Conservation (phyloP, 2,888 invertebrate species). For the Smittia sp. region DNA sequence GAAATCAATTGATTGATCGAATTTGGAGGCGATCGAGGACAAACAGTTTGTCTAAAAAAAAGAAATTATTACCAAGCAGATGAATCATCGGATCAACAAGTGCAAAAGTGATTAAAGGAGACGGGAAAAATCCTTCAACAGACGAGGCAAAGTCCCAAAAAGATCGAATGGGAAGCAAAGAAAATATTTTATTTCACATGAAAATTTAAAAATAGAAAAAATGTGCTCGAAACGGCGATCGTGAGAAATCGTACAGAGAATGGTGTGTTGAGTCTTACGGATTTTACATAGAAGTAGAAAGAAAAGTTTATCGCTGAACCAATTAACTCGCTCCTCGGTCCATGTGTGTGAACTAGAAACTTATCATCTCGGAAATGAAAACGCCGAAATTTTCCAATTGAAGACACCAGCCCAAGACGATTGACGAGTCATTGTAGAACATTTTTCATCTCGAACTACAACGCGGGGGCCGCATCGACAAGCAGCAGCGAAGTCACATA, state of each 20-base stretch:
- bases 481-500: not conserved
- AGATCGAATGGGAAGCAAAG: constrained; percentile 10
- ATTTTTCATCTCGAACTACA: constrained; percentile 2
- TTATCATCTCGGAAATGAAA: not conserved
- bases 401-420: constrained; percentile 10
- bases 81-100: constrained; percentile 21
- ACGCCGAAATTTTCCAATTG: constrained; percentile 7
- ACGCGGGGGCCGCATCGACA: constrained; percentile 7
- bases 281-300: constrained; percentile 7
- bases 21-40: constrained; percentile 35
- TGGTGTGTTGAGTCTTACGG: constrained; percentile 22
- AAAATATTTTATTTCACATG: constrained; percentile 13
- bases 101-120: constrained; percentile 15
- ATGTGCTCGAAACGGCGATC: constrained; percentile 37
- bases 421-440: not conserved
- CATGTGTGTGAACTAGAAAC: not conserved
- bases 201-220: constrained; percentile 41
- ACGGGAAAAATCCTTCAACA: not conserved
- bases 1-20: constrained; percentile 33
- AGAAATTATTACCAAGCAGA: not conserved
- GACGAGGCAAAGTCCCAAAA: not conserved
- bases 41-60: not conserved
- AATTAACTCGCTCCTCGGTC: not conserved
- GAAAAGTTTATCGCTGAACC: constrained; percentile 14
- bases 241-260: constrained; percentile 25